Conservation (phyloP, 64 coral and sea anemone species). For the Dendronephthya gigantea region DNA sequence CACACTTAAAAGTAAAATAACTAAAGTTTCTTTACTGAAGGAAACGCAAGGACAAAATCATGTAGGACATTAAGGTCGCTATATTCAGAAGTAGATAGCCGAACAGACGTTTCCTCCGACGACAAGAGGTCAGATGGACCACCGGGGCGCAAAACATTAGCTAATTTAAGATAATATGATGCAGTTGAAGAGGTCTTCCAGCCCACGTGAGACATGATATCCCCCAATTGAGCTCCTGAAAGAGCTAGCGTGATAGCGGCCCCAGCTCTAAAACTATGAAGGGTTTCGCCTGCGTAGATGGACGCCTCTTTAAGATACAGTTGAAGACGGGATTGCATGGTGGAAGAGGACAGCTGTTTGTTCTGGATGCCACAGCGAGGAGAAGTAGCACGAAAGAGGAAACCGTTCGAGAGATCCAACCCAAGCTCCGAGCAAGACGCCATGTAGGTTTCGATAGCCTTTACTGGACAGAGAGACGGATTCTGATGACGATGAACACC, state of each 20-base stretch:
- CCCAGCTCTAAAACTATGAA: too few relatives aligned
- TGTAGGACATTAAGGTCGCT: neutral
- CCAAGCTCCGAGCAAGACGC: neutral
- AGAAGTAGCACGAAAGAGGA: neutral
- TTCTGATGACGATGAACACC: constrained; percentile 24
- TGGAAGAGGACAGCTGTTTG: too few relatives aligned
- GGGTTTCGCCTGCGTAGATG: neutral
- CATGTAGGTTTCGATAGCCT: neutral
- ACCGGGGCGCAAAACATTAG: neutral
- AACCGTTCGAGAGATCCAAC: too few relatives aligned
- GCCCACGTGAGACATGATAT: neutral
- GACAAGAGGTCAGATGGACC: neutral
- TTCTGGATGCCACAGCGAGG: too few relatives aligned
- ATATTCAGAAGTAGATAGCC: neutral
- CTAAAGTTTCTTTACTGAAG: too few relatives aligned
- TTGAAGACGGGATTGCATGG: too few relatives aligned
- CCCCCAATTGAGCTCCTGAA: neutral
- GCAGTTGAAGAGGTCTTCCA: neutral
- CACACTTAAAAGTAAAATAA: too few relatives aligned
- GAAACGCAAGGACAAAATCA: neutral
- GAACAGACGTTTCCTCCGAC: too few relatives aligned
- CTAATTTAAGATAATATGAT: neutral
- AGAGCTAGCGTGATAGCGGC: neutral
- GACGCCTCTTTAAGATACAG: neutral
- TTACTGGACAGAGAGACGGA: constrained; percentile 7